These are phyloP conservation scores for Amazona vittata DNA, from an alignment of 2,113 vertebrate genomes.

Conservation along the genomic window DNA sequence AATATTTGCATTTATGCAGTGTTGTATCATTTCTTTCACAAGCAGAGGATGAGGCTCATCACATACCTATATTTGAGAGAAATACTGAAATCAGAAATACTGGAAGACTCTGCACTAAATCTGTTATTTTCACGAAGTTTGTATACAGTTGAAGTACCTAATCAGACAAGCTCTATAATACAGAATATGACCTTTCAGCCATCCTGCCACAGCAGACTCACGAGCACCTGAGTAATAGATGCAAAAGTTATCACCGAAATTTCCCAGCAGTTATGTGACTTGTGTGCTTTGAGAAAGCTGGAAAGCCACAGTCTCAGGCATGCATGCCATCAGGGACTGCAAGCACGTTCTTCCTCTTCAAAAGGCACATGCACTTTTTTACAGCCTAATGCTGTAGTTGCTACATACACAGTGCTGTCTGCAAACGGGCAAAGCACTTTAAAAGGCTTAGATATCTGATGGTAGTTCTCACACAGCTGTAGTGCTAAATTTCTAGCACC, in stretches of 20 bases:
- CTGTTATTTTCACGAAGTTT: not conserved
- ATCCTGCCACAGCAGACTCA: not conserved
- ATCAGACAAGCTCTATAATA: not conserved
- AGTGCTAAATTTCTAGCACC: not conserved
- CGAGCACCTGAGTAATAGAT: not conserved
- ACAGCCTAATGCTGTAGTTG: not conserved
- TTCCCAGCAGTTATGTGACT: not conserved
- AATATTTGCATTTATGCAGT: conserved; percentile 86
- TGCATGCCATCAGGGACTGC: not conserved
- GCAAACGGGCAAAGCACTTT: not conserved
- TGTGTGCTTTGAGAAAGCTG: not conserved
- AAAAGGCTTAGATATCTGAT: not conserved
- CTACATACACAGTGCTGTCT: not conserved
- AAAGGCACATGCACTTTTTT: not conserved
- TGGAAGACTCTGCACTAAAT: not conserved
- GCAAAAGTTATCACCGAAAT: not conserved
- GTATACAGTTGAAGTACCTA: not conserved
- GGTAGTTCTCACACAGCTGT: not conserved
- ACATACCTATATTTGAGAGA: conserved; percentile 80
- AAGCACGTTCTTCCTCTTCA: not conserved
- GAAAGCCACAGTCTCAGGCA: not conserved
- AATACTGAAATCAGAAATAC: not conserved
- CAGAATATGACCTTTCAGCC: not conserved
- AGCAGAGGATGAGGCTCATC: conserved; percentile 95
- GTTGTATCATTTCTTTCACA: conserved; percentile 95